Percentiles rank a stretch among this genome's conserved stretches.
Conservation (phyloP, 2,113 vertebrate species). For the Lonchura striata region DNA sequence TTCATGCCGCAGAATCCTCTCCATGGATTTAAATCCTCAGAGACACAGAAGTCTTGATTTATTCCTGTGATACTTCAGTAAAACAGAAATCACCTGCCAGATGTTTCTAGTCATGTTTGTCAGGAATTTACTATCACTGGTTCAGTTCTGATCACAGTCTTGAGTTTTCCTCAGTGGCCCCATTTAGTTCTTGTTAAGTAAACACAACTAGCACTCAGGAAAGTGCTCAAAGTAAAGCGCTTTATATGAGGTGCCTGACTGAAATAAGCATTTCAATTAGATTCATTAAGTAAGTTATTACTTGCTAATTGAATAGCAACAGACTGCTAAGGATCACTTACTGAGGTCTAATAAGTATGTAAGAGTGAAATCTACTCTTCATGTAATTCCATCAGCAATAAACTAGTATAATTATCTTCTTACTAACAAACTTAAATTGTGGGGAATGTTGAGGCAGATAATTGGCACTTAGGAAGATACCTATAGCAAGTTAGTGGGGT, state of each 20-base stretch:
- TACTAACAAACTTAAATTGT: conserved; percentile 79
- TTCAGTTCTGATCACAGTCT: neutral
- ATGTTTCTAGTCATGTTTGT: neutral
- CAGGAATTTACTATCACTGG: neutral
- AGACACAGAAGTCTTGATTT: neutral
- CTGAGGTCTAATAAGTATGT: conserved; percentile 77
- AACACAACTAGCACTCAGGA: conserved; percentile 42
- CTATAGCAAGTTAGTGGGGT: conserved; percentile 63
- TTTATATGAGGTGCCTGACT: conserved; percentile 59
- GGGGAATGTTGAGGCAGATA: conserved; percentile 78
- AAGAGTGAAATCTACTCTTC: conserved; percentile 75
- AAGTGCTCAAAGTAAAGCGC: conserved; percentile 46
- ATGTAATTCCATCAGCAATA: conserved; percentile 81
- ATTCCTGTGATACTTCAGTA: neutral
- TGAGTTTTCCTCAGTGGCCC: neutral
- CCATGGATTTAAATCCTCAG: neutral
- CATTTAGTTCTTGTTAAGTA: conserved; percentile 56
- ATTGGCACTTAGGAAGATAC: conserved; percentile 77
- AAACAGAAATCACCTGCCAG: conserved; percentile 7
- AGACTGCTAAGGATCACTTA: conserved; percentile 81
- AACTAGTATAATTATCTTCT: conserved; percentile 82
- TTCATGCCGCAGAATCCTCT: neutral
- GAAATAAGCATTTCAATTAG: conserved; percentile 81
- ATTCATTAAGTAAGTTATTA: conserved; percentile 83
- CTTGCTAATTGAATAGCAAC: conserved; percentile 82